Conservation (phyloP, 2,113 vertebrate species). For the Loxodonta africana region DNA sequence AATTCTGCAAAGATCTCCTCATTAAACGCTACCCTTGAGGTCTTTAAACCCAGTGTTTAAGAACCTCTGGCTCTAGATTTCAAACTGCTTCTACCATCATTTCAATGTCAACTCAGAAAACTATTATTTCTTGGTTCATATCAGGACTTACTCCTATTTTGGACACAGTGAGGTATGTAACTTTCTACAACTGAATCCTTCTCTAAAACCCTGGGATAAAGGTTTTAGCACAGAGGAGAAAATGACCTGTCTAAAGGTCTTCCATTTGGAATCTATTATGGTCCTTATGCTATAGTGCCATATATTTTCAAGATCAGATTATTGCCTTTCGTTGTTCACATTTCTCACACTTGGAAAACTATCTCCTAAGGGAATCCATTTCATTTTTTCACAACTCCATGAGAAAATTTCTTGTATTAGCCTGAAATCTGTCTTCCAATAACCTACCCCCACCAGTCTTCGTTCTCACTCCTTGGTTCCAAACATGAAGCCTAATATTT, state of each 20-base stretch:
- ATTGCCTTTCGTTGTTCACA: not conserved
- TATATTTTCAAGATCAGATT: not conserved
- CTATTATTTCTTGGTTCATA: not conserved
- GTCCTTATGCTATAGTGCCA: not conserved
- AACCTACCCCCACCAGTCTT: not conserved
- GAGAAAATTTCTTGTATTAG: not conserved
- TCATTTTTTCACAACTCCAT: not conserved
- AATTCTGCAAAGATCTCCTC: conserved; percentile 17
- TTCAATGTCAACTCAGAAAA: conserved; percentile 28
- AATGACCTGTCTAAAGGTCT: conserved; percentile 4
- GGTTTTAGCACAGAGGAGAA: not conserved
- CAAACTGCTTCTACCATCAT: not conserved
- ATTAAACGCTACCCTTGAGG: not conserved
- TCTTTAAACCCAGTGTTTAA: not conserved
- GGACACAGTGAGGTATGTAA: not conserved
- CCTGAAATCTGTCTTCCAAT: not conserved
- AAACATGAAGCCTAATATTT: not conserved
- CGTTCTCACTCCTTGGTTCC: not conserved
- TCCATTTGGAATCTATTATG: not conserved
- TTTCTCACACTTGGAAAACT: not conserved
- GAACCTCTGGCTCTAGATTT: not conserved
- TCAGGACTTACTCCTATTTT: not conserved
- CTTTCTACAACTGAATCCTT: conserved; percentile 12
- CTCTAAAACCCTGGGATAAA: not conserved
- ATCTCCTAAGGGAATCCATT: not conserved